Conservation (phyloP, 35 echinoderm and acorn worm genomes). For the Heliocidaris erythrogramma region DNA sequence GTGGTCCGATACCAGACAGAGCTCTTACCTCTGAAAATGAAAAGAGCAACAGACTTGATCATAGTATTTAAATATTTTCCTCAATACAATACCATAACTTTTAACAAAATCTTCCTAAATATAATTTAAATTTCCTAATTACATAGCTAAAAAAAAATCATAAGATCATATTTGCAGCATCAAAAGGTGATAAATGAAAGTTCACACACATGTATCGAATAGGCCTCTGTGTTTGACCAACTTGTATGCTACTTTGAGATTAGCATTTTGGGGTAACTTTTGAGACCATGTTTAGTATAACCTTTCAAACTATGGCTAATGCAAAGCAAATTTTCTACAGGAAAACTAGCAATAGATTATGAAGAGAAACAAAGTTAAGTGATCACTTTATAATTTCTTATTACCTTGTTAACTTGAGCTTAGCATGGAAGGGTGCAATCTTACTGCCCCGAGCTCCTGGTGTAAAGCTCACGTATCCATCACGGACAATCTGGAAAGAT, state of each 20-base stretch:
- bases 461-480: constrained; percentile 35
- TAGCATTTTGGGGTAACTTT: too few species aligned
- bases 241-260: too few species aligned
- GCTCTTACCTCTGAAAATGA: neutral
- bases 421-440: constrained; percentile 35
- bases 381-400: neutral
- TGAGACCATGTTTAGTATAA: neutral
- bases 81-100: too few species aligned
- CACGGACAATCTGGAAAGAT: neutral
- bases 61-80: too few species aligned
- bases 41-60: neutral
- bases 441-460: neutral
- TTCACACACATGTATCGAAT: too few species aligned
- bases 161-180: too few species aligned
- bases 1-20: constrained; percentile 29
- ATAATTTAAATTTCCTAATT: too few species aligned
- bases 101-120: too few species aligned
- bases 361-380: neutral
- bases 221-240: too few species aligned
- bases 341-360: neutral
- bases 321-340: neutral
- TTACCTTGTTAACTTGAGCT: constrained; percentile 28
- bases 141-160: too few species aligned
- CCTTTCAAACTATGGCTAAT: neutral
- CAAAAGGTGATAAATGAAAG: too few species aligned